These are phyloP conservation scores for Gisinianus flammeolus DNA, from an alignment of 2,888 invertebrate species.

Conservation along the genomic window DNA sequence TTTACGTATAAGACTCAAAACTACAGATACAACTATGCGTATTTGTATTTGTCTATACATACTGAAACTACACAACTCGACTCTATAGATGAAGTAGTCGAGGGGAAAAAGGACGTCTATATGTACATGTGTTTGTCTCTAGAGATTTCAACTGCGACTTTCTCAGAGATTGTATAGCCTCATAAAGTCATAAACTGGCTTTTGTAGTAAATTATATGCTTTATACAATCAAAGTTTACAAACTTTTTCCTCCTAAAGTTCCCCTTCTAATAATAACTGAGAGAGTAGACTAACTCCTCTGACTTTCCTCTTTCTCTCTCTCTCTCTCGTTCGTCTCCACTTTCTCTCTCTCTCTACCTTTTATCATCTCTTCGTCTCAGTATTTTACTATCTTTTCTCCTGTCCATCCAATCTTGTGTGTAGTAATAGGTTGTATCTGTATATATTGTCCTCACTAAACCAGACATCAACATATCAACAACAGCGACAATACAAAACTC, in stretches of 20 bases:
- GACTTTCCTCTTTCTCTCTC: neutral
- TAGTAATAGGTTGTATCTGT: no score
- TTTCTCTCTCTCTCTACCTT: neutral
- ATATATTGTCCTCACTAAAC: no score
- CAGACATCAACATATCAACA: no score
- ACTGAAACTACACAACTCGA: neutral
- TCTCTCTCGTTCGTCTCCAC: neutral
- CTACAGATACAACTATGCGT: no score
- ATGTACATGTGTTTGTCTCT: constrained; percentile 31
- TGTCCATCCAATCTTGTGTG: neutral
- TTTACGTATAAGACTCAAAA: neutral
- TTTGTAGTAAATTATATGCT: constrained; percentile 46
- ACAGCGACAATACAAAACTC: no score
- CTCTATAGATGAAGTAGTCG: constrained; percentile 14
- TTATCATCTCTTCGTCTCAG: neutral
- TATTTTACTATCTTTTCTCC: neutral
- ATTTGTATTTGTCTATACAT: no score
- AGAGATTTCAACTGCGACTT: constrained; percentile 38
- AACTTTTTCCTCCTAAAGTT: constrained; percentile 41
- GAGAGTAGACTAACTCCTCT: neutral
- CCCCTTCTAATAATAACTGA: constrained; percentile 34
- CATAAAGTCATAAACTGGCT: constrained; percentile 43
- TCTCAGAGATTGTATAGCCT: constrained; percentile 38
- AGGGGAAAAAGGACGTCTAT: constrained; percentile 26
- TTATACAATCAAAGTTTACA: constrained; percentile 43